Evolutionary conservation across 2,797 vertebrate species (phyloP).

Genomic region (Hydrophis major): DNA sequence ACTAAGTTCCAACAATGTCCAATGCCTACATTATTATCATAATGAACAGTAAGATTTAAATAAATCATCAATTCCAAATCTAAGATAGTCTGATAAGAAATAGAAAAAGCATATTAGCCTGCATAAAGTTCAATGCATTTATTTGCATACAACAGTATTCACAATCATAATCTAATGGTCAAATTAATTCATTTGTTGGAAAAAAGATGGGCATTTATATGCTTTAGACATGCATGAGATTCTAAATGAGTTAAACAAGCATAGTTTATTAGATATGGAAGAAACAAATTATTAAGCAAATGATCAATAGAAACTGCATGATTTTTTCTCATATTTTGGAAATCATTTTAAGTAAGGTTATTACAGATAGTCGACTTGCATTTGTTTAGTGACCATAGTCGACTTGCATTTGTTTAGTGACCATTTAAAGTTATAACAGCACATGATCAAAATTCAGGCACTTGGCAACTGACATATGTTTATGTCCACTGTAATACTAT

Average conservation of each 20-base stretch:
- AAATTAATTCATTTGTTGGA: not conserved
- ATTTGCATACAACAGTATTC: not conserved
- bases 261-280: not conserved
- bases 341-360: not conserved
- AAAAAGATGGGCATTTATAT: not conserved
- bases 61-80: not conserved
- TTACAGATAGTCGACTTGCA: not conserved
- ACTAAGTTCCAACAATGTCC: slow-evolving; percentile 17
- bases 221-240: not conserved
- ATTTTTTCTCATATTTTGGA: not conserved
- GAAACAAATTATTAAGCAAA: not conserved
- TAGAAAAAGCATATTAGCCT: slow-evolving; percentile 21
- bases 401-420: not conserved
- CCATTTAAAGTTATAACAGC: not conserved
- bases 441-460: not conserved
- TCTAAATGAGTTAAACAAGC: not conserved
- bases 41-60: slow-evolving; percentile 7
- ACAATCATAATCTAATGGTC: not conserved
- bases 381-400: not conserved
- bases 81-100: not conserved
- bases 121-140: not conserved
- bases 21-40: slow-evolving; percentile 31
- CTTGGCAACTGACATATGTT: not conserved
- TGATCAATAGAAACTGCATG: not conserved
- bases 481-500: not conserved